Conservation (phyloP, 2,113 vertebrate genomes). For the Leucoraja erinaceus region DNA sequence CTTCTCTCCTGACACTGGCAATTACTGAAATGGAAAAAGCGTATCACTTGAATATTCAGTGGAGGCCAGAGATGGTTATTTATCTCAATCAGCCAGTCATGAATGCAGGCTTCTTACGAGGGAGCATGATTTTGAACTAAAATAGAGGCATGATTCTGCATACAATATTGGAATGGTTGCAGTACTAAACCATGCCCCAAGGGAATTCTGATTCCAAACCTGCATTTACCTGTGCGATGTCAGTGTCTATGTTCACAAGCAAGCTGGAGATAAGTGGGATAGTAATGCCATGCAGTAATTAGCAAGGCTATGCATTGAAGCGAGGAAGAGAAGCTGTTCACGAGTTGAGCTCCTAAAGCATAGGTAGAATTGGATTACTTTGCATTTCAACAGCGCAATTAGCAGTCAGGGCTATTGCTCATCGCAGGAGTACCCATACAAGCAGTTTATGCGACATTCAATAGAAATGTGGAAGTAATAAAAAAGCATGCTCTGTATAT, state of each 20-base stretch:
- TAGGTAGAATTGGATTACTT: neutral
- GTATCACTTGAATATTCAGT: neutral
- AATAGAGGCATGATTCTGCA: neutral
- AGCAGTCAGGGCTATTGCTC: neutral
- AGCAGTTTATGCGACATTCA: neutral
- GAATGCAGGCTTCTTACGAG: neutral
- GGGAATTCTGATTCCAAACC: neutral
- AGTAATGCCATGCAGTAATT: neutral
- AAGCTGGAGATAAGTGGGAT: neutral
- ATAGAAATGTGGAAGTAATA: neutral
- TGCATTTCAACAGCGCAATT: neutral
- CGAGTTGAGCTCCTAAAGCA: no score
- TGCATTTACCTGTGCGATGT: neutral
- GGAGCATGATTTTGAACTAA: neutral
- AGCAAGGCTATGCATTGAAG: neutral
- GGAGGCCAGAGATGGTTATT: slow-evolving; percentile 6
- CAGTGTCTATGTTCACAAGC: neutral
- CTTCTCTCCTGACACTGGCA: neutral
- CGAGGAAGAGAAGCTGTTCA: no score
- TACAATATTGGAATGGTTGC: neutral
- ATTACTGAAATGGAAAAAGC: slow-evolving; percentile 20
- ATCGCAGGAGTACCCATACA: neutral
- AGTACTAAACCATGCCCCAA: neutral
- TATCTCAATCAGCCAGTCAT: neutral
- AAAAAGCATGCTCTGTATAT: neutral